phyloP scores from a whole-genome alignment of 2,888 invertebrate genomes.

The Allolobophora icterica region DNA sequence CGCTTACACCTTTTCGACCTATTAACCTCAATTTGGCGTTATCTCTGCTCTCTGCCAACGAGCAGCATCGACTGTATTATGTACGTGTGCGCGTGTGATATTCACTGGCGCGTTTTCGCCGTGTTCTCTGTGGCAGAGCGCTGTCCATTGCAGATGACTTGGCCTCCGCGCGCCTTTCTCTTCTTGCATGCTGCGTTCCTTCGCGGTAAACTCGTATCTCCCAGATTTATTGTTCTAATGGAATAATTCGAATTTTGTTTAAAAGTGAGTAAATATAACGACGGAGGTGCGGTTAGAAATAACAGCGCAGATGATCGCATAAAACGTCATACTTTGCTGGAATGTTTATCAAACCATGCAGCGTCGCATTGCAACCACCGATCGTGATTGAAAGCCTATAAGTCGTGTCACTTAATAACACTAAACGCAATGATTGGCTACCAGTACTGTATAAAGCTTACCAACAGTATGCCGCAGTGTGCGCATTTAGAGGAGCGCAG shows the following conservation, averaged over 20 bases:
- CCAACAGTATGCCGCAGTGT: too few species aligned
- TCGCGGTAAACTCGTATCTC: neutral
- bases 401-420: too few species aligned
- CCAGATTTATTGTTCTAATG: too few species aligned
- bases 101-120: neutral
- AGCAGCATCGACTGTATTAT: neutral
- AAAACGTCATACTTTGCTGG: neutral
- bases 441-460: too few species aligned
- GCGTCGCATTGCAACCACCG: neutral
- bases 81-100: neutral
- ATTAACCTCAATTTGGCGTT: slow-evolving; percentile 25
- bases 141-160: neutral
- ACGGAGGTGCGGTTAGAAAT: neutral
- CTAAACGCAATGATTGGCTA: too few species aligned
- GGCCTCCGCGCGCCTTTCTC: neutral
- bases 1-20: slow-evolving; percentile 28
- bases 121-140: neutral
- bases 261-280: too few species aligned
- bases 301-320: neutral
- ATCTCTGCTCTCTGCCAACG: neutral
- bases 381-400: neutral
- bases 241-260: too few species aligned
- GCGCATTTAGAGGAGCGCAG: too few species aligned
- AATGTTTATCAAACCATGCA: neutral
- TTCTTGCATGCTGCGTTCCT: neutral